These are phyloP conservation scores for Oryctes rhinoceros DNA, from an alignment of 1,140 invertebrate genomes.

Conservation along the genomic window DNA sequence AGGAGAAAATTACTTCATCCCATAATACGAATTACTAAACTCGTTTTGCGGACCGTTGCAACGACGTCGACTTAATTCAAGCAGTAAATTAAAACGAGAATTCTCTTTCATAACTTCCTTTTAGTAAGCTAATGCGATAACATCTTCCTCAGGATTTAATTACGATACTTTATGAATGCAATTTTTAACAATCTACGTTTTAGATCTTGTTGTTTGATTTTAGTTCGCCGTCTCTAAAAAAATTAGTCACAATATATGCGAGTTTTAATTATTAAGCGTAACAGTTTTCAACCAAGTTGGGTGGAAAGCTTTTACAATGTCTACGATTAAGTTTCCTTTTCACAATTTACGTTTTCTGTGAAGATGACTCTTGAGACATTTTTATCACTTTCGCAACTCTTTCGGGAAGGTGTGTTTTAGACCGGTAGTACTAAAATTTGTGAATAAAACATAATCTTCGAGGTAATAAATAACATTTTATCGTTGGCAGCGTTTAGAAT, in stretches of 20 bases:
- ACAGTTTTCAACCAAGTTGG: background rate
- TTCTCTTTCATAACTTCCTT: background rate
- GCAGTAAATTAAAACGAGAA: conserved; percentile 9
- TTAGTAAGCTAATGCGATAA: conserved; percentile 1
- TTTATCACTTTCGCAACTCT: background rate
- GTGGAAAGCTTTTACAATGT: background rate
- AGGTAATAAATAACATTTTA: conserved; percentile 19
- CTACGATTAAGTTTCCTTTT: background rate
- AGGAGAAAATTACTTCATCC: background rate
- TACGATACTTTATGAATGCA: background rate
- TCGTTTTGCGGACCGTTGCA: background rate
- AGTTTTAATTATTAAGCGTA: background rate
- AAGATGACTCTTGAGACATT: background rate
- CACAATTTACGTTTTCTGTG: background rate
- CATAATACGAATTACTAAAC: conserved; percentile 7
- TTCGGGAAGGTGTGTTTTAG: background rate
- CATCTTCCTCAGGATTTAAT: background rate
- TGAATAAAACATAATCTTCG: conserved; percentile 10
- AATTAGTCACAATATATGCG: background rate
- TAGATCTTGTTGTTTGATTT: background rate
- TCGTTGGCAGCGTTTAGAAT: background rate
- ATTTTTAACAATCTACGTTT: background rate
- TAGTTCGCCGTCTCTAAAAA: background rate
- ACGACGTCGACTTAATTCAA: background rate
- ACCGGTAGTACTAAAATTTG: background rate